Conservation (phyloP, 2,888 invertebrate genomes). For the Tribolium freemani region DNA sequence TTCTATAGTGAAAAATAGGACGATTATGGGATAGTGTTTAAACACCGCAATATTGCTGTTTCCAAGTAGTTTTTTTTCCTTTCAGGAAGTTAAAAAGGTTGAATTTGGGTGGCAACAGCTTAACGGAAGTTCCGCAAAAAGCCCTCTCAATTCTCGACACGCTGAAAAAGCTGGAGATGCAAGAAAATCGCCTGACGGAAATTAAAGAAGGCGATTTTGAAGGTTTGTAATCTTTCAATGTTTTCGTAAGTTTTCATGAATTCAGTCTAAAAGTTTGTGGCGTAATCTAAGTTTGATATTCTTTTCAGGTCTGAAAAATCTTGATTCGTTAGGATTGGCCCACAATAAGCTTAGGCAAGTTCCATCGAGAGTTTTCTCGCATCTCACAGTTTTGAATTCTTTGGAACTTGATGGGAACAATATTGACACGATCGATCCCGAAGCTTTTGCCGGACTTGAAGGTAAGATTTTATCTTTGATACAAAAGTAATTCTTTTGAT, state of each 20-base stretch:
- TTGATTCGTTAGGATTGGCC: constrained; percentile 88
- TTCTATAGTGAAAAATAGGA: too few species aligned
- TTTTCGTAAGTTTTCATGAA: not conserved
- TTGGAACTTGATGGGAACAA: constrained; percentile 90
- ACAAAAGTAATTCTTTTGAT: constrained; percentile 7
- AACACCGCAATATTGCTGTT: too few species aligned
- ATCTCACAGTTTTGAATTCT: constrained; percentile 85
- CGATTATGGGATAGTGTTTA: too few species aligned
- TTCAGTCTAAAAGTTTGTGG: not conserved
- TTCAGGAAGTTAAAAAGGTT: constrained; percentile 83
- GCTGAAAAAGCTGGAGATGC: constrained; percentile 88
- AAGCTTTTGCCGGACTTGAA: constrained; percentile 90
- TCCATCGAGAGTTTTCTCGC: constrained; percentile 86
- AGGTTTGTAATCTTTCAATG: constrained; percentile 71
- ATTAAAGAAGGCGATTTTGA: constrained; percentile 89
- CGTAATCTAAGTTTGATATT: constrained; percentile 32
- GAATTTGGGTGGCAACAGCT: constrained; percentile 88
- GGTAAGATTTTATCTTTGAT: constrained; percentile 71
- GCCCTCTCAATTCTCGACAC: constrained; percentile 85
- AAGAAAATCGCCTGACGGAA: constrained; percentile 84
- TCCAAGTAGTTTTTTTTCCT: too few species aligned
- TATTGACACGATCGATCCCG: constrained; percentile 84
- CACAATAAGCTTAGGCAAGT: constrained; percentile 87
- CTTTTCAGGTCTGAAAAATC: constrained; percentile 78
- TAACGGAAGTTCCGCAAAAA: constrained; percentile 83